Evolutionary conservation across 2,797 vertebrate genomes (phyloP).

Genomic region (Muscicapa comitata): DNA sequence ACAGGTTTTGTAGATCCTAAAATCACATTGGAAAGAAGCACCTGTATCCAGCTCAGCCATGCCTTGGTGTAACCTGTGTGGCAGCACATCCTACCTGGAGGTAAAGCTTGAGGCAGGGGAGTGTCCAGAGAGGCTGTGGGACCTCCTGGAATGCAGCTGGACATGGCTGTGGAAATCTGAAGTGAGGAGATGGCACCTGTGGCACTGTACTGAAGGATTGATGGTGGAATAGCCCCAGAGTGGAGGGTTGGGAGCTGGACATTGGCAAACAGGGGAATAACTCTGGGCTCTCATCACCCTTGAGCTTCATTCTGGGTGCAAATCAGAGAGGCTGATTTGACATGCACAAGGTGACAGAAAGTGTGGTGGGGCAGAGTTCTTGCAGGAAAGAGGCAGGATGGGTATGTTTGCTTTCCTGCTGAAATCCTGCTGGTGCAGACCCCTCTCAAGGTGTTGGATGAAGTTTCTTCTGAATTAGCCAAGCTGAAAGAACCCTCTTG

Average conservation of each 20-base stretch:
- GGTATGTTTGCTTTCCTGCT: background rate
- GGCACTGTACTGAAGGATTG: fast-evolving
- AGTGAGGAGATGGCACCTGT: background rate
- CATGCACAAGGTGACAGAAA: fast-evolving
- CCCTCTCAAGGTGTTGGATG: background rate
- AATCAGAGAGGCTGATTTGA: background rate
- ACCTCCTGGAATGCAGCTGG: background rate
- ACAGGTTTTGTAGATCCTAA: background rate
- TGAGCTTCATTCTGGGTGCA: background rate
- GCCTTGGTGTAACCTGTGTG: background rate
- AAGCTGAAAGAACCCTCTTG: background rate
- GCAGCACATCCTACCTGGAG: background rate
- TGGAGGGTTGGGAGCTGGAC: background rate
- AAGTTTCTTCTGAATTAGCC: background rate
- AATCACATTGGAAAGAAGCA: fast-evolving
- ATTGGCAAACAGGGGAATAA: background rate
- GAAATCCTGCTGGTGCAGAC: background rate
- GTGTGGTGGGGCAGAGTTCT: background rate
- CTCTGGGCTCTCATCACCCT: background rate
- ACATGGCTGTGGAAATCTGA: background rate
- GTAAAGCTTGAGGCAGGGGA: background rate
- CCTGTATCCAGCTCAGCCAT: fast-evolving
- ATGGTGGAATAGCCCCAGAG: background rate
- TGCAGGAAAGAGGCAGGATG: background rate
- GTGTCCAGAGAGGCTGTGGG: fast-evolving